Conservation (phyloP, 1,140 invertebrate genomes). For the Brachystomella parvula region DNA sequence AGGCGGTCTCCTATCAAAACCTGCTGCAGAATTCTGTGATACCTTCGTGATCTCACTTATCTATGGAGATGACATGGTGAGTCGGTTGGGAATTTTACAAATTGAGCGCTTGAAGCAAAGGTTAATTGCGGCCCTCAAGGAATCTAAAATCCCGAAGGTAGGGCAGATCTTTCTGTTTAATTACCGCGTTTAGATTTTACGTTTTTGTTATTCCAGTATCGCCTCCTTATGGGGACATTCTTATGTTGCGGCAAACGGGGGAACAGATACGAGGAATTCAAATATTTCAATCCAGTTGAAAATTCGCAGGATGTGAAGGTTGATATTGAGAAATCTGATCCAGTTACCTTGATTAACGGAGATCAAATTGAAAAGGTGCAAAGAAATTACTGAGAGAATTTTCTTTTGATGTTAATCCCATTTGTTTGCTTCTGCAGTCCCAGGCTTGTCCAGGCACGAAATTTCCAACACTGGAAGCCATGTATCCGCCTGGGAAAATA, state of each 20-base stretch:
- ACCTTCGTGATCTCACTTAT: constrained; percentile 76
- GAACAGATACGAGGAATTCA: not conserved
- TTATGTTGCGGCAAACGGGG: constrained; percentile 41
- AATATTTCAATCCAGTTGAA: constrained; percentile 7
- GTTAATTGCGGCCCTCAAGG: constrained; percentile 13
- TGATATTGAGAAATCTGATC: not conserved
- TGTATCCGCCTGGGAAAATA: constrained; percentile 63
- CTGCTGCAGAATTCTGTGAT: constrained; percentile 61
- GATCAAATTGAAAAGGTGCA: not conserved
- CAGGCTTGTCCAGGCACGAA: not conserved
- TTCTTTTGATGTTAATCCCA: too few relatives aligned
- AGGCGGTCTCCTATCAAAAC: constrained; percentile 63
- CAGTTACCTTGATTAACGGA: not conserved
- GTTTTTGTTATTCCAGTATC: constrained; percentile 50
- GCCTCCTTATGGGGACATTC: constrained; percentile 66
- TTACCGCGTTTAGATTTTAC: not conserved
- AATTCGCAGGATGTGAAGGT: constrained; percentile 11
- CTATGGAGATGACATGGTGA: constrained; percentile 80
- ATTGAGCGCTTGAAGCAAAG: constrained; percentile 44
- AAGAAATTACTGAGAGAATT: not conserved
- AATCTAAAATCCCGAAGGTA: constrained; percentile 30
- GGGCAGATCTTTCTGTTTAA: not conserved
- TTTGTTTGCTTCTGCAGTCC: too few relatives aligned
- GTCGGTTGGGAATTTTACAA: constrained; percentile 69
- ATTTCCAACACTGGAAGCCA: constrained; percentile 43